Evolutionary conservation across 2,113 vertebrate species (phyloP), one percentile per base, ranked within the genome.

Genomic region (Silurus glanis): DNA sequence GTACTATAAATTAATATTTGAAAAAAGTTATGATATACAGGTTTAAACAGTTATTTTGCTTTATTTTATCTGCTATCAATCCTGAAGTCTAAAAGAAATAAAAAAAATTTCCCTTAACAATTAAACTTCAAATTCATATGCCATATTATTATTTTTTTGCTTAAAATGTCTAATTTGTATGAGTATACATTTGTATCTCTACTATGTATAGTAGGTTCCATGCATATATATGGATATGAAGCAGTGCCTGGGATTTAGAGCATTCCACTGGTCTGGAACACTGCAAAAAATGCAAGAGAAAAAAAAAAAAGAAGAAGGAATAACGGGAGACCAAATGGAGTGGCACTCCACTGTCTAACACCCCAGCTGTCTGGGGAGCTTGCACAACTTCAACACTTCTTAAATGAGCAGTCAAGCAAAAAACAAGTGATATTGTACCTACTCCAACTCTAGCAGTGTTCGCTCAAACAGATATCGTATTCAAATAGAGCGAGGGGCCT

Each of bases 391-490:
- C 92, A 88, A 90, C 87, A 86, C 86, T 94, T 94, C 92, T 94
- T 91, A 91, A 93, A 92, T 95, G 94, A 94, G 92, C 92, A 91
- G 91, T 92, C 92, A 91, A 88, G 93, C 91, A 94, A 94, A 93
- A 94, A 96, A 94, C 74, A 95, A 92, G 89, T 95, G 91, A 91
- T 95, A 95, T 95, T 91, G 95, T 94, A 96, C 95, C 92, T 91
- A 90, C 87, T 83, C 59, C 86, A 78, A 71, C 71, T 83, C 80
- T 86, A 89, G 86, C 90, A 88, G 85, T 88, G 88, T 89, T 84
- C 89, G 85, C 89, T 87, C 91, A 94, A 95, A 95, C 91, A 94
- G 89, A 94, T 94, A 93, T 93, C 94, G 89, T 93, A 96, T 96
- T 96, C 95, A 96, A 97, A 96, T 83, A 64, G 93, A 95, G 91